Evolutionary conservation across 2,797 vertebrate genomes (phyloP).

Genomic region (Vipera ursinii): DNA sequence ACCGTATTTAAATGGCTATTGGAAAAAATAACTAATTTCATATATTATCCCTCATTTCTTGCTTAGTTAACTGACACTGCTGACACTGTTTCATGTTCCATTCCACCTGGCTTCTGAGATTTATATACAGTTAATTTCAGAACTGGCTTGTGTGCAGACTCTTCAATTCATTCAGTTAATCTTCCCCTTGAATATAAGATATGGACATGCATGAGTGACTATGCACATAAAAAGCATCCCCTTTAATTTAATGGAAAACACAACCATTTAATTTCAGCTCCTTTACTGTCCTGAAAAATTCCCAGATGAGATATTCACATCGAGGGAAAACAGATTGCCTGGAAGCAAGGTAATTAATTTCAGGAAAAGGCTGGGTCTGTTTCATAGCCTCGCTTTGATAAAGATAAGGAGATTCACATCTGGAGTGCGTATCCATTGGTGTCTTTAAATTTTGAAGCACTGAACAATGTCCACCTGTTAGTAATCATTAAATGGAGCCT

Average conservation of each 20-base stretch:
- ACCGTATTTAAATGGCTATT: constrained; percentile 13
- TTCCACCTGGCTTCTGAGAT: background rate
- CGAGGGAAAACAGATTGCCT: background rate
- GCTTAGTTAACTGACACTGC: background rate
- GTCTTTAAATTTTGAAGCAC: background rate
- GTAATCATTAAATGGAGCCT: background rate
- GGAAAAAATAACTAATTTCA: constrained; percentile 30
- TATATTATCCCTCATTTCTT: background rate
- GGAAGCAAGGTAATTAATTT: constrained; percentile 14
- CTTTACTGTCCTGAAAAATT: constrained; percentile 1
- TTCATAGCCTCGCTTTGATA: background rate
- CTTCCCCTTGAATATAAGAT: background rate
- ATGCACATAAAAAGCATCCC: constrained; percentile 1
- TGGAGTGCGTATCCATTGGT: background rate
- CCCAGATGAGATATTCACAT: background rate
- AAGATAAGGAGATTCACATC: background rate
- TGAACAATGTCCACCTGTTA: background rate
- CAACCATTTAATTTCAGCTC: constrained; percentile 4
- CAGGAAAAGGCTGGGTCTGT: background rate
- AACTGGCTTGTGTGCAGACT: background rate
- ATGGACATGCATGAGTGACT: background rate
- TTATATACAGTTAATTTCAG: constrained; percentile 4
- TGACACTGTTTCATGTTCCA: background rate
- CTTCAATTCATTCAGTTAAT: background rate
- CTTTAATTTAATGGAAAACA: constrained; percentile 11